phyloP scores from a whole-genome alignment of 2,888 invertebrate species.

The Syrphus vitripennis region DNA sequence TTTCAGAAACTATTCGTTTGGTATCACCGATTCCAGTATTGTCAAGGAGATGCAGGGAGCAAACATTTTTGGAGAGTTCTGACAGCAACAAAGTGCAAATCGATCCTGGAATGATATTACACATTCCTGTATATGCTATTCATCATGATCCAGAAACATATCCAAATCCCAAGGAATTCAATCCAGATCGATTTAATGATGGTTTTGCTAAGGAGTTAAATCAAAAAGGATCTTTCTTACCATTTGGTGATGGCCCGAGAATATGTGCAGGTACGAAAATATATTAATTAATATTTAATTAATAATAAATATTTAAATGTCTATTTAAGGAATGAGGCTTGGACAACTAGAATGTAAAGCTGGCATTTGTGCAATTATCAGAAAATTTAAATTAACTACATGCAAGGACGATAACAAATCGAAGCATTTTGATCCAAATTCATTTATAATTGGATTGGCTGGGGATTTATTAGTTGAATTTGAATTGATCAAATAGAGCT shows the following conservation, averaged over 20 bases:
- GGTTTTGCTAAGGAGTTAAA: conserved; percentile 73
- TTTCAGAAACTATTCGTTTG: conserved; percentile 75
- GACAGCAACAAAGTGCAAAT: conserved; percentile 71
- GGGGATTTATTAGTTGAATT: conserved; percentile 75
- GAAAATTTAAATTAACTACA: conserved; percentile 65
- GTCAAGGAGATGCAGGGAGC: conserved; percentile 74
- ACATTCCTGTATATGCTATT: conserved; percentile 78
- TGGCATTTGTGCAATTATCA: conserved; percentile 73
- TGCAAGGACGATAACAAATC: conserved; percentile 16
- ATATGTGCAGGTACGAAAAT: conserved; percentile 78
- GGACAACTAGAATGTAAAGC: conserved; percentile 74
- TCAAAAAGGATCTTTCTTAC: conserved; percentile 75
- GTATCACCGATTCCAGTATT: conserved; percentile 74
- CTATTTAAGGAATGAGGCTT: conserved; percentile 74
- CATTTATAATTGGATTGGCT: conserved; percentile 74
- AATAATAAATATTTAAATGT: fast-evolving
- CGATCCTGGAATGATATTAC: conserved; percentile 75
- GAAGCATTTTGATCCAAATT: conserved; percentile 64
- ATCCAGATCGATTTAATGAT: conserved; percentile 77
- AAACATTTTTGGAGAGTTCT: conserved; percentile 70
- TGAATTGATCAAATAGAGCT: conserved; percentile 7
- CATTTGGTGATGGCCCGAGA: conserved; percentile 78
- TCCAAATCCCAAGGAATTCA: conserved; percentile 74
- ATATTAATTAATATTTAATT: too few relatives aligned
- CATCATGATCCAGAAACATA: conserved; percentile 77